These are phyloP conservation scores for Conus betulinus DNA, from an alignment of 1,140 invertebrate species.

Conservation along the genomic window DNA sequence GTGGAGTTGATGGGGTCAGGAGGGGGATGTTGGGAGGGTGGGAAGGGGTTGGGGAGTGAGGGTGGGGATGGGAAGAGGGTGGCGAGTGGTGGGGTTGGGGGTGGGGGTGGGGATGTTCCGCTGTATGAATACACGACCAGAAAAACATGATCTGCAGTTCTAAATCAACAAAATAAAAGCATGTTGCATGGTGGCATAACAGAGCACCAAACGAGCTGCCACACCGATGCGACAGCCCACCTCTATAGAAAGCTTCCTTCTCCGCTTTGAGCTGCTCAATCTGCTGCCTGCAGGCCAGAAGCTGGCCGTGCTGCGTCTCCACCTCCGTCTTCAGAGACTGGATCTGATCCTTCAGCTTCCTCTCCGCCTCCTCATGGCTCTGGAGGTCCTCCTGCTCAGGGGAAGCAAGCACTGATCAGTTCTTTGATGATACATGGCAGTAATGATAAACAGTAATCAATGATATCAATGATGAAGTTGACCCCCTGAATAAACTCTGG, in stretches of 20 bases:
- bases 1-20: too few species aligned
- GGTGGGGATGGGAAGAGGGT: too few species aligned
- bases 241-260: conserved; percentile 62
- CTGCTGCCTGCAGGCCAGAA: conserved; percentile 55
- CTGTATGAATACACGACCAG: too few species aligned
- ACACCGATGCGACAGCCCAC: conserved; percentile 30
- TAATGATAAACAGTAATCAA: not conserved
- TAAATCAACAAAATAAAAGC: too few species aligned
- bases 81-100: too few species aligned
- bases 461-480: not conserved
- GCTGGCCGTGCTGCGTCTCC: conserved; percentile 58
- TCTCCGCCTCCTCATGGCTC: conserved; percentile 41
- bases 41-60: too few species aligned
- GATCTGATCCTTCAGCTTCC: conserved; percentile 51
- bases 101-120: too few species aligned
- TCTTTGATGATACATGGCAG: not conserved
- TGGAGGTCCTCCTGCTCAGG: conserved; percentile 54
- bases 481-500: not conserved
- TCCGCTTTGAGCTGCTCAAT: conserved; percentile 62
- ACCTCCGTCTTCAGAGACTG: conserved; percentile 48
- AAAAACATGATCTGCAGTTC: too few species aligned
- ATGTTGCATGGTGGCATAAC: too few species aligned
- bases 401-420: not conserved
- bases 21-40: too few species aligned
- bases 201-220: too few species aligned